Evolutionary conservation across 1,140 invertebrate species (phyloP), one percentile per base, ranked within the genome.

Genomic region (Orius insidiosus): DNA sequence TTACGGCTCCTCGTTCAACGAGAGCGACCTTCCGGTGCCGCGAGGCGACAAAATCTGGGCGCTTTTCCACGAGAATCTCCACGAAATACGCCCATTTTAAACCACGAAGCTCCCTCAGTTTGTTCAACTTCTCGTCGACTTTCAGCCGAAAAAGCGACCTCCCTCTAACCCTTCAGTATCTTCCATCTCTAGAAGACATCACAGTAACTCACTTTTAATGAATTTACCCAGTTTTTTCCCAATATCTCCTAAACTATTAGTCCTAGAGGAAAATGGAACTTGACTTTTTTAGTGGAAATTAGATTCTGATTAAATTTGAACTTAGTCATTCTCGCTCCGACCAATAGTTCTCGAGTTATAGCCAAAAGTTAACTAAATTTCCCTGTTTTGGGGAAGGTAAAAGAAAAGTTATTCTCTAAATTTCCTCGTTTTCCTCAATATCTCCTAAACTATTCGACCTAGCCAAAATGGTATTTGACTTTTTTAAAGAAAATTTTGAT

Each of bases 31-130:
- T 45, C 85, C 85, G 3, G 79, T 78, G 3, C n/a, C n/a, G n/a
- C 68, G 77, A 57, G 54, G 54, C 10, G 45, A 53, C 9, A 44
- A 57, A 0, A 49, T 74, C 32, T 90, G 85, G 85, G 80, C 69
- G 1, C 55, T 89, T 37, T 65, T 85, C 37, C 85, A 90, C 61
- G 85, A 89, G 85, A 90, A 66, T 89, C 85, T 1, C 85, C 85
- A 3, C 78, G 80, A 57, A 88, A 88, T 64, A 74, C 77, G 47
- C 77, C 74, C 19, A 67, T 77, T 7, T 66, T 87, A 35, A 64
- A 76, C 49, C 61, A 74, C 57, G 55, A 69, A 61, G 55, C 66
- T 56, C 65, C 56, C 55, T 88, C 13, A 61, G 63, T 8, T 57
- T 87, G 35, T 89, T 89, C 54, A 84, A 87, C 60, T 74, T 73